Percentiles rank a stretch among this genome's conserved stretches.
Conservation (phyloP, 1,140 invertebrate genomes). For the Sitophilus oryzae region DNA sequence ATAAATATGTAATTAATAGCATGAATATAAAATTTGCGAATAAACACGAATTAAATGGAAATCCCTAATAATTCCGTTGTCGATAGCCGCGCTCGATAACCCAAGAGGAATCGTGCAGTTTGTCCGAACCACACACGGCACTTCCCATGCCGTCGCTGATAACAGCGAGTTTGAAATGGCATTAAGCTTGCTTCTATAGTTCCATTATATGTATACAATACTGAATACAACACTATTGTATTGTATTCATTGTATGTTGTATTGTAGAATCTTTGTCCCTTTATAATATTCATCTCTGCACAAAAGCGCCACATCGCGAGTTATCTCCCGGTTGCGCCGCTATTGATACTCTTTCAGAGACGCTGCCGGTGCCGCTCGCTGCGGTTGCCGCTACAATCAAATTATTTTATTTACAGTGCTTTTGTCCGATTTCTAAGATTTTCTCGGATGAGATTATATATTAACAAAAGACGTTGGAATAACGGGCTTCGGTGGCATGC, state of each 20-base stretch:
- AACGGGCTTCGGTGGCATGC: too few species aligned
- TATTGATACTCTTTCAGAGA: constrained; percentile 42
- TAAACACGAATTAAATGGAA: too few species aligned
- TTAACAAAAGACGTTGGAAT: constrained; percentile 4
- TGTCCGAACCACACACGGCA: constrained; percentile 12
- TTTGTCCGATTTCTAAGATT: constrained; percentile 18
- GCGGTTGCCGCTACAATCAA: constrained; percentile 19
- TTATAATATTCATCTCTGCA: constrained; percentile 45
- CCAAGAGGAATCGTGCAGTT: constrained; percentile 8
- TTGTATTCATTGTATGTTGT: constrained; percentile 43
- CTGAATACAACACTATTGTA: constrained; percentile 43
- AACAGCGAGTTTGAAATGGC: constrained; percentile 45
- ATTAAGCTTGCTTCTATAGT: constrained; percentile 46
- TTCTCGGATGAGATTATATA: constrained; percentile 14
- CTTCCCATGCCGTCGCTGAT: constrained; percentile 35
- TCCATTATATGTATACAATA: constrained; percentile 46
- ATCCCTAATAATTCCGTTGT: too few species aligned
- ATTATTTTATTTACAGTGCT: constrained; percentile 20
- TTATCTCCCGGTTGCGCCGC: constrained; percentile 39
- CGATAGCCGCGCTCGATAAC: too few species aligned
- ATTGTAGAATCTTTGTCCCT: constrained; percentile 46
- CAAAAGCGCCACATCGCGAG: constrained; percentile 44
- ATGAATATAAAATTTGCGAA: too few species aligned
- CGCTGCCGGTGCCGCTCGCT: constrained; percentile 15
- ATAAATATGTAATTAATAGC: too few species aligned